phyloP scores from a whole-genome alignment of 2,888 invertebrate genomes.

The Plebejus melissa region DNA sequence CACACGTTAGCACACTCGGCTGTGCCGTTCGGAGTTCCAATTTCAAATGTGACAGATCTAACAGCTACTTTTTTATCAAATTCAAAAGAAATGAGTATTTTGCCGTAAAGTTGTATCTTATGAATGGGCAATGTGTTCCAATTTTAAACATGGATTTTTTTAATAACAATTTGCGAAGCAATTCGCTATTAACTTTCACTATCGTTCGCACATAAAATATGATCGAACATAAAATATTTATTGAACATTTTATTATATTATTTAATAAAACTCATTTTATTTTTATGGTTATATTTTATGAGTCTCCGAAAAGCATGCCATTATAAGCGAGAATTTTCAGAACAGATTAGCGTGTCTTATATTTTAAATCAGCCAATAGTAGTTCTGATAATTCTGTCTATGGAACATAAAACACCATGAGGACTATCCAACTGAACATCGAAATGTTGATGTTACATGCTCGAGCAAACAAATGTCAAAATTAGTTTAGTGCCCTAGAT shows the following conservation, averaged over 20 bases:
- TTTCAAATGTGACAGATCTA: not conserved
- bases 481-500: slow-evolving; percentile 22
- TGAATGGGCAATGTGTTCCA: too few relatives aligned
- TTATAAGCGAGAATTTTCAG: slow-evolving; percentile 36
- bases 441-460: slow-evolving; percentile 47
- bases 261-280: not conserved
- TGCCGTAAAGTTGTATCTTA: not conserved
- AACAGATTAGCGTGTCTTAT: slow-evolving; percentile 36
- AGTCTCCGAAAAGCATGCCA: slow-evolving; percentile 36
- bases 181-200: too few relatives aligned
- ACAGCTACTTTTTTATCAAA: not conserved
- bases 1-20: slow-evolving; percentile 44
- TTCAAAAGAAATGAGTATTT: not conserved
- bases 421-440: slow-evolving; percentile 35
- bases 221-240: not conserved
- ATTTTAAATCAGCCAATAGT: slow-evolving; percentile 30
- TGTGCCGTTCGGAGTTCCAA: slow-evolving; percentile 15
- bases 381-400: slow-evolving; percentile 40
- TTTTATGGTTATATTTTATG: not conserved
- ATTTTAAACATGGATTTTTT: too few relatives aligned
- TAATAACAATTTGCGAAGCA: too few relatives aligned
- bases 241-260: not conserved
- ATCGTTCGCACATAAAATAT: not conserved
- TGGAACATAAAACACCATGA: slow-evolving; percentile 41
- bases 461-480: slow-evolving; percentile 41